Conservation (phyloP, 2,113 vertebrate species). For the Orycteropus afer region DNA sequence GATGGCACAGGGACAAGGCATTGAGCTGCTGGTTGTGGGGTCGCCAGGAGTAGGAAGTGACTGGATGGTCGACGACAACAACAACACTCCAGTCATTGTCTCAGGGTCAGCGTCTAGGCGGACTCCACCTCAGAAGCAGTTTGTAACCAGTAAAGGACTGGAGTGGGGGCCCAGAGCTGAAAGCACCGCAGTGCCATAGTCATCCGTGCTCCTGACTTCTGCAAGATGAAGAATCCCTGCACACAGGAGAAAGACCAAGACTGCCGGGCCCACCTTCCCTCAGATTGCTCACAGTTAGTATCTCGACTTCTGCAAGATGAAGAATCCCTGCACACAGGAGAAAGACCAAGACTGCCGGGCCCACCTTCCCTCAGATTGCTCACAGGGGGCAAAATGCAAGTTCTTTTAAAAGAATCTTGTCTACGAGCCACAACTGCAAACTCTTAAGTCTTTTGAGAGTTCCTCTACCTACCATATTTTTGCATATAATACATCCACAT, state of each 20-base stretch:
- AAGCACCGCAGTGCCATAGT: background rate
- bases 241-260: background rate
- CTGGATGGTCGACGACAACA: no score
- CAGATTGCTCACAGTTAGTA: no score
- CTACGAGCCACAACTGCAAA: background rate
- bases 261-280: rapidly evolving
- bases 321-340: background rate
- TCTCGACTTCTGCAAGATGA: background rate
- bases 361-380: background rate
- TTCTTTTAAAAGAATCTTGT: background rate
- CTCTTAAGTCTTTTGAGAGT: background rate
- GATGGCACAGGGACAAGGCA: no score
- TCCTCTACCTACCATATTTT: background rate
- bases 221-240: background rate
- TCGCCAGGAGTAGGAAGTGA: no score
- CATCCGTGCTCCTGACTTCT: background rate
- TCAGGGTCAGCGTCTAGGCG: background rate
- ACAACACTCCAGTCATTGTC: background rate
- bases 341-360: background rate
- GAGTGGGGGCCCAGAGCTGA: background rate
- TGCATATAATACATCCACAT: no score
- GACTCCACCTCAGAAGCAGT: background rate
- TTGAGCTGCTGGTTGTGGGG: no score
- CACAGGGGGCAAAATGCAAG: background rate
- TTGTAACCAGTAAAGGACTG: no score